Evolutionary conservation across 53 echinoderm and acorn worm species (phyloP), one percentile per base, ranked within the genome.

Genomic region (Holothuria leucospilota): DNA sequence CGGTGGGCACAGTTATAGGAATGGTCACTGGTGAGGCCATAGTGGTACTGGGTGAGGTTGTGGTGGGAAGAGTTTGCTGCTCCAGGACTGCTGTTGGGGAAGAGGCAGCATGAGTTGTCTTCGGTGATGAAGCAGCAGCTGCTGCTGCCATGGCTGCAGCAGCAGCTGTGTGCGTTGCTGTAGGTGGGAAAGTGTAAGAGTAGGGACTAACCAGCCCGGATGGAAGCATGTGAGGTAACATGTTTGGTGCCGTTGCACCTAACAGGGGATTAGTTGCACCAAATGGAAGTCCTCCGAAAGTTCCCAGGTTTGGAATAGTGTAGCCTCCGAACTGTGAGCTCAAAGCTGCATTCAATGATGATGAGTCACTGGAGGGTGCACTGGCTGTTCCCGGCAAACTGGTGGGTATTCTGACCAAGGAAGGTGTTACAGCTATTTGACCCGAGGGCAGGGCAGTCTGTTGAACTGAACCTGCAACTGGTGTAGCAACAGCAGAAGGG

Each of bases 121-220:
- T 65, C 18, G 87, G 78, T n/a, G 78, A 41, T 21, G 87, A 51
- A 38, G 92, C 46, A 49, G 63, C 83, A 59, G 87, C 69, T 20
- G 86, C 83, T 11, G 89, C 85, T 29, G 87, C 90, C 24, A 84
- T 58, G 28, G 67, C 27, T 9, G 59, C 34, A 14, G 80, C 29
- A 11, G 80, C 80, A 8, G 28, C 29, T 6, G 60, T 80, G 75
- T 75, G 75, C 10, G 75, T 49, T 13, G 75, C 75, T 51, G 75
- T 75, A 20, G 80, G 61, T 80, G 80, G 80, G 61, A 80, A 61
- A 80, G 80, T 80, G 61, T 80, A 80, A 68, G 94, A 94, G 84
- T 97, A 97, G 39, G 95, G 87, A 84, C 95, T 95, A 73, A 95
- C 85, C 84, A 97, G 81, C 63, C 98, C 91, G 39, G 94, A 90